Base-by-base conservation (phyloP, 2,113 vertebrate species). In the Antechinus stuartii region DNA sequence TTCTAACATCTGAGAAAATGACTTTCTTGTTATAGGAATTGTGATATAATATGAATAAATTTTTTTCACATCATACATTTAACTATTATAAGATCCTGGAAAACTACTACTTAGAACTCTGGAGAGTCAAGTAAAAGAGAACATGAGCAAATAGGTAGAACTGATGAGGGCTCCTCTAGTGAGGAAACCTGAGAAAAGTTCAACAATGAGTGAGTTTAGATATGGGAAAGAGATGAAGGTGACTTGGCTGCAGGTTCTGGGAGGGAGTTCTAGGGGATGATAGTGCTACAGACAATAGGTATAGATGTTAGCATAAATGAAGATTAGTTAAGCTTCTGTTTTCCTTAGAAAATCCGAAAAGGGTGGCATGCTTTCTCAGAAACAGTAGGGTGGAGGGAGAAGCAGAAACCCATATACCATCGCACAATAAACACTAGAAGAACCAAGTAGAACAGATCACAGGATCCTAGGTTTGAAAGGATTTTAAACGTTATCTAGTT, bases 1-100 rank as follows among this genome's bases (percentile, higher is more conserved):
- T 92, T 92, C 91, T 30, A 95, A 92, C 90, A 50, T 91, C 30
- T 92, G 91, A 93, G 8, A 91, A 26, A 56, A 93, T 92, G 30
- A 96, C 76, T 94, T 96, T 92, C 46, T 23, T 42, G n/a, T 42
- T 6, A 6, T 76, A n/a, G 19, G n/a, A 42, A 84, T 42, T 84
- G 19, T 42, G 35, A 42, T n/a, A 61, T 68, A 14, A 76, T n/a
- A 22, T 84, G 6, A 7, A 42, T 84, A 84, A 22, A 22, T 8
- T 8, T 84, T 84, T 84, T 84, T 42, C 6, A 42, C 19, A 42
- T 8, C 35, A 84, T 84, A 84, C n/a, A 84, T 42, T 23, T 42
- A n/a, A n/a, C 14, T 42, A 16, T 42, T 22, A 84, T 84, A 84
- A 84, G n/a, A 84, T 42, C n/a, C 68, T 84, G n/a, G 68, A 84